These are phyloP conservation scores for Colostygia pectinataria DNA, from an alignment of 2,888 invertebrate genomes.

Conservation along the genomic window DNA sequence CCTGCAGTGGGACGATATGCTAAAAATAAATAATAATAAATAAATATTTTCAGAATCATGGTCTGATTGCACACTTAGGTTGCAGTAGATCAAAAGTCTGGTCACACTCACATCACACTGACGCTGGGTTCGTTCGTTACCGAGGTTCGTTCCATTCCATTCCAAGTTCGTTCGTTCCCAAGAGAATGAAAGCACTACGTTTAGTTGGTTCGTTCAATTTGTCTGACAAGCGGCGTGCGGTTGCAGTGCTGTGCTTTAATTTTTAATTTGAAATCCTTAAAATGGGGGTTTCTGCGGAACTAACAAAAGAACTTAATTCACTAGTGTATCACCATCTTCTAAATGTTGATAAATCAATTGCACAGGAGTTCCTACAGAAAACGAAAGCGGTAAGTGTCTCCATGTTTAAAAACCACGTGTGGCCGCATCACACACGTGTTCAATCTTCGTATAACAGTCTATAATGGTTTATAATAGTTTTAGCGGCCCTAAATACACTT, in stretches of 20 bases:
- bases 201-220: too few species aligned
- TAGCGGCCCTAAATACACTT: background rate
- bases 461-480: background rate
- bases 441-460: background rate
- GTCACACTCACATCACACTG: too few species aligned
- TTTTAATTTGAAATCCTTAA: constrained; percentile 30
- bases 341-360: constrained; percentile 85
- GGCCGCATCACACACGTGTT: constrained; percentile 59
- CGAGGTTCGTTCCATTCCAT: too few species aligned
- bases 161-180: too few species aligned
- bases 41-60: too few species aligned
- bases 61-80: too few species aligned
- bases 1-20: too few species aligned
- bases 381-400: constrained; percentile 87
- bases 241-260: constrained; percentile 6
- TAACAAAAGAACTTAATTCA: constrained; percentile 67
- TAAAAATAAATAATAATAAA: too few species aligned
- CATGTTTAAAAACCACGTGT: constrained; percentile 62
- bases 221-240: constrained; percentile 21
- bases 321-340: constrained; percentile 86
- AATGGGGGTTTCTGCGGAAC: constrained; percentile 60
- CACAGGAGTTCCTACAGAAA: constrained; percentile 87
- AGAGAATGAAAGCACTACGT: too few species aligned
- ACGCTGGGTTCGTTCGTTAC: too few species aligned
- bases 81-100: too few species aligned